Conservation (phyloP, 2,113 vertebrate genomes). For the Accipiter cooperii region DNA sequence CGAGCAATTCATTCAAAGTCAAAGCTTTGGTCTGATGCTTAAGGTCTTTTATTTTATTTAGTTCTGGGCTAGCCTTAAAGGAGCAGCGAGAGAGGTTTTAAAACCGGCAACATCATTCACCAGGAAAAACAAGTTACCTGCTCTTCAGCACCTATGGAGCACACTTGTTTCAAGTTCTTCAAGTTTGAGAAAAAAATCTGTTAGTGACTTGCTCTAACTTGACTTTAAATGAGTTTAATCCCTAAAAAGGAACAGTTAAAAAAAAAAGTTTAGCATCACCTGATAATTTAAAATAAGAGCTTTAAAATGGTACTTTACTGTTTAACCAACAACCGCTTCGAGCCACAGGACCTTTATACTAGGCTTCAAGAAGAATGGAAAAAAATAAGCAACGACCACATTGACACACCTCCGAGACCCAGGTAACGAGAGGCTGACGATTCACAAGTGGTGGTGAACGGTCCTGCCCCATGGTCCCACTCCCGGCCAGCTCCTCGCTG, state of each 20-base stretch:
- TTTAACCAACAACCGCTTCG: rapidly evolving
- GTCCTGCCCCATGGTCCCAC: rapidly evolving
- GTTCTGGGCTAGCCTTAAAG: conserved; percentile 19
- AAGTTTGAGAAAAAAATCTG: background rate
- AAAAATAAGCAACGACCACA: background rate
- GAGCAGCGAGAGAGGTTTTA: background rate
- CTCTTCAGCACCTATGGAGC: background rate
- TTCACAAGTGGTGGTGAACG: rapidly evolving
- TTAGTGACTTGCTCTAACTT: conserved; percentile 13
- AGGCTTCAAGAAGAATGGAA: background rate
- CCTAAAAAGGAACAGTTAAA: background rate
- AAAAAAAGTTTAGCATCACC: background rate
- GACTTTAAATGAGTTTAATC: background rate
- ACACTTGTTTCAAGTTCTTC: background rate
- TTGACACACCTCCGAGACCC: background rate
- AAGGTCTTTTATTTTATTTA: background rate
- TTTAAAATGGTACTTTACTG: background rate
- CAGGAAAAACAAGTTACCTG: conserved; percentile 13
- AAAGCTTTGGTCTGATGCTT: conserved; percentile 19
- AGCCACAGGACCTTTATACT: background rate
- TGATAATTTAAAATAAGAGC: background rate
- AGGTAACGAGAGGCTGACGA: background rate
- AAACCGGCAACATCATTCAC: background rate
- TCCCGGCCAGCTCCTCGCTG: background rate
- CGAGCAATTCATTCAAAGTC: background rate